These are phyloP conservation scores for Hypolimnas misippus DNA, from an alignment of 2,888 invertebrate genomes.

Conservation along the genomic window DNA sequence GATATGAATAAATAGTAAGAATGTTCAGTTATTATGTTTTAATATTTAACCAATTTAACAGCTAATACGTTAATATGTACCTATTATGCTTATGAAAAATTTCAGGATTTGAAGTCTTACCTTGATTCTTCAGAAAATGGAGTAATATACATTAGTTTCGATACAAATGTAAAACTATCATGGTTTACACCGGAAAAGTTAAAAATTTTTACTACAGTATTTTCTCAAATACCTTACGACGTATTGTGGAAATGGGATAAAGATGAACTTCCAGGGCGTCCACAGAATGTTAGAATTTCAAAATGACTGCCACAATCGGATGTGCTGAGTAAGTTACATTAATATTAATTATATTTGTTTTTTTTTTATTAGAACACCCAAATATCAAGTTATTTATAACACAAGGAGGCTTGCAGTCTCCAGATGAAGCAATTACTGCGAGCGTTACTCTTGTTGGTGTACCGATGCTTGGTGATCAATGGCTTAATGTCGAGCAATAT, in stretches of 20 bases:
- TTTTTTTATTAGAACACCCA: constrained; percentile 54
- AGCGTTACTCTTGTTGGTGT: constrained; percentile 64
- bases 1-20: no score
- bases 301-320: constrained; percentile 69
- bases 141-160: constrained; percentile 73
- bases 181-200: constrained; percentile 56
- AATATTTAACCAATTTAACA: no score
- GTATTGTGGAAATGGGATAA: constrained; percentile 67
- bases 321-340: constrained; percentile 52
- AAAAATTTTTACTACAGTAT: constrained; percentile 55
- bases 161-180: constrained; percentile 62
- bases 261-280: constrained; percentile 41
- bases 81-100: no score
- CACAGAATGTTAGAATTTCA: constrained; percentile 60
- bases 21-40: no score
- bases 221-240: constrained; percentile 64
- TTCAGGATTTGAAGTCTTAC: constrained; percentile 61
- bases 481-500: constrained; percentile 58
- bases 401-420: constrained; percentile 71
- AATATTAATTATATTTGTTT: neutral
- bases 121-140: constrained; percentile 65
- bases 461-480: constrained; percentile 69
- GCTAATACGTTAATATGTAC: no score
- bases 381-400: constrained; percentile 72
- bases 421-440: constrained; percentile 66